Conservation (phyloP, 2,888 invertebrate species). For the Pterostichus niger region DNA sequence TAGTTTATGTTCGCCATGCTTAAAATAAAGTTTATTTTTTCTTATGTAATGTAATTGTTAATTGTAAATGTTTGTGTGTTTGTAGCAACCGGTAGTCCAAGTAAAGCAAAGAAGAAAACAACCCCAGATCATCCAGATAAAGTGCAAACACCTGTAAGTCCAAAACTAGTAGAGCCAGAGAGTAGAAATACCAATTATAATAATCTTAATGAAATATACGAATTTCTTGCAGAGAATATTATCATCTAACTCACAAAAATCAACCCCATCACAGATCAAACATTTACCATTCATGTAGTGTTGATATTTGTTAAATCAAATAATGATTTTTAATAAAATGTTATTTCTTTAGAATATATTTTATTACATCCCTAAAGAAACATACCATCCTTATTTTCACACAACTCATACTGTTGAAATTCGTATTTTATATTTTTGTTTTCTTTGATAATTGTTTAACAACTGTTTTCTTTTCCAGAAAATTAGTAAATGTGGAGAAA, state of each 20-base stretch:
- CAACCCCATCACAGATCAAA: slow-evolving; percentile 70
- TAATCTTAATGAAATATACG: slow-evolving; percentile 62
- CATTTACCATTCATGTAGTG: slow-evolving; percentile 69
- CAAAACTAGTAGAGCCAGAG: slow-evolving; percentile 48
- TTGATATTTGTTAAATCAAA: slow-evolving; percentile 41
- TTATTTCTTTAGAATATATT: slow-evolving; percentile 57
- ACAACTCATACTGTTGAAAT: slow-evolving; percentile 23
- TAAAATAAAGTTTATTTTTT: too few species aligned
- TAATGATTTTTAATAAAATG: slow-evolving; percentile 63
- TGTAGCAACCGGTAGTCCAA: slow-evolving; percentile 74
- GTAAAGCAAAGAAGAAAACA: slow-evolving; percentile 73
- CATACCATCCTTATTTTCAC: slow-evolving; percentile 6
- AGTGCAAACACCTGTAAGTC: slow-evolving; percentile 73
- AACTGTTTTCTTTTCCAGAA: slow-evolving; percentile 60
- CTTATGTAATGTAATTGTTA: too few species aligned
- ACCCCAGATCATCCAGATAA: slow-evolving; percentile 71
- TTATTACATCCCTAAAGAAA: background rate
- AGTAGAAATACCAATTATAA: slow-evolving; percentile 35
- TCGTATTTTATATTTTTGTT: slow-evolving; percentile 42
- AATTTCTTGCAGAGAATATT: slow-evolving; percentile 73
- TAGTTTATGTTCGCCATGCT: too few species aligned
- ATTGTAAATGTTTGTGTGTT: slow-evolving; percentile 60
- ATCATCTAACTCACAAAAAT: slow-evolving; percentile 74
- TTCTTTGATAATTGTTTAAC: background rate
- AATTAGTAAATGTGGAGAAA: slow-evolving; percentile 46